phyloP scores from a whole-genome alignment of 1,140 invertebrate species.

The Bombus superbus region DNA sequence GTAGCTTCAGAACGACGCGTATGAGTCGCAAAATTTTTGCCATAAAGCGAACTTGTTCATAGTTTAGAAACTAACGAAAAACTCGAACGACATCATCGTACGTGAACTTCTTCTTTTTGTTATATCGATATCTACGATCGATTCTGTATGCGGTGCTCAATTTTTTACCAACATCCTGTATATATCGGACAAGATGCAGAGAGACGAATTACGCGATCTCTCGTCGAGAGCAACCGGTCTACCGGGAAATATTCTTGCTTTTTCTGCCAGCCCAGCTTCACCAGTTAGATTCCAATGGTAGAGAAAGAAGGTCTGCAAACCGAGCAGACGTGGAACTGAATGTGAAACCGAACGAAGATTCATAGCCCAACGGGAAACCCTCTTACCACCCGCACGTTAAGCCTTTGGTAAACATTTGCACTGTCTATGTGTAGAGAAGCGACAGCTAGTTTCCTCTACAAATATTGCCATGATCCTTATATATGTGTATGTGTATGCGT shows the following conservation, averaged over 20 bases:
- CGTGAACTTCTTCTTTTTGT: too few species aligned
- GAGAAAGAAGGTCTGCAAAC: background rate
- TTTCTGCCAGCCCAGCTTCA: background rate
- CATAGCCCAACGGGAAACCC: slow-evolving; percentile 17
- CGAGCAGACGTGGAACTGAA: background rate
- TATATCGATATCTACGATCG: too few species aligned
- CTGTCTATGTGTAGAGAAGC: slow-evolving; percentile 47
- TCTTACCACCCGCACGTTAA: slow-evolving; percentile 38
- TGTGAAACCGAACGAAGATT: slow-evolving; percentile 21
- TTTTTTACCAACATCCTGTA: too few species aligned
- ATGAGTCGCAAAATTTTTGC: too few species aligned
- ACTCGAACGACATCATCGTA: too few species aligned
- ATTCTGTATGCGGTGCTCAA: too few species aligned
- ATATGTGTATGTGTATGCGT: background rate
- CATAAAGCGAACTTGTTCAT: too few species aligned
- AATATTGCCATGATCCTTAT: slow-evolving; percentile 24
- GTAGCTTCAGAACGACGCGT: too few species aligned
- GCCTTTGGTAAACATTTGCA: slow-evolving; percentile 55
- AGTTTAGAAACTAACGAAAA: too few species aligned
- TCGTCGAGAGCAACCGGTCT: slow-evolving; percentile 14
- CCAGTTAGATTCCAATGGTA: too few species aligned
- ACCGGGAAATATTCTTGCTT: slow-evolving; percentile 10
- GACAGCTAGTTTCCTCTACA: slow-evolving; percentile 53
- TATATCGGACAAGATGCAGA: too few species aligned
- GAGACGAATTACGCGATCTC: slow-evolving; percentile 13